Evolutionary conservation across 1,140 invertebrate genomes (phyloP), one percentile per base, ranked within the genome.

Genomic region (Drosophila hydei): DNA sequence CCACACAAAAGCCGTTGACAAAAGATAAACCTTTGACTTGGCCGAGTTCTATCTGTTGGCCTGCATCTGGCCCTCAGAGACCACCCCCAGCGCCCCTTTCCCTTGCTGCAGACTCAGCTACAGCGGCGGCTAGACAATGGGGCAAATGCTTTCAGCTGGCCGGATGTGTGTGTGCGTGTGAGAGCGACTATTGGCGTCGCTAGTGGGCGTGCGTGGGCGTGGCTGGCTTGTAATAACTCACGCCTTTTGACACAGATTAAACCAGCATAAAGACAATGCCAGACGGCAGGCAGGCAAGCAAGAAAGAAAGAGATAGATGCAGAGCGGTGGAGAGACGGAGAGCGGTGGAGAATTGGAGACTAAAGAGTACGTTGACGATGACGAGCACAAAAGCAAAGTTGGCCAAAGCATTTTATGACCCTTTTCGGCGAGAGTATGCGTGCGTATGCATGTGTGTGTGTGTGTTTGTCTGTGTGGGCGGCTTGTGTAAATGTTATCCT

Each of bases 171-270:
- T 30, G 42, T 45, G 42, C 21, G 18, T 50, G 60, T 73, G 40
- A 62, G 33, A 42, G 63, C 23, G 48, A n/a, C 40, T 63, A 23
- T 62, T 63, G 59, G 59, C 23, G 67, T 42, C 27, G 21, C 47
- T 45, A 33, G 19, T 62, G 67, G 58, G 58, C 45, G 65, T 11
- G n/a, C 23, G 18, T 45, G 73, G 80, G 81, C 81, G 74, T 74
- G 77, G 71, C 48, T 61, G 72, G 79, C 75, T 88, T 88, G 83
- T 88, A 88, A 88, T 88, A 88, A 88, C 83, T 87, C 84, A 88
- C 78, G 83, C 84, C 83, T 88, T 88, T 88, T 83, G 83, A 88
- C 83, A 83, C 83, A 88, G 83, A 88, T 88, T 88, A 87, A 87
- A 75, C 78, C 83, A 75, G 83, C 83, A 87, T 88, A 68, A 71